phyloP scores from a whole-genome alignment of 2,113 vertebrate genomes.

The Motacilla alba region DNA sequence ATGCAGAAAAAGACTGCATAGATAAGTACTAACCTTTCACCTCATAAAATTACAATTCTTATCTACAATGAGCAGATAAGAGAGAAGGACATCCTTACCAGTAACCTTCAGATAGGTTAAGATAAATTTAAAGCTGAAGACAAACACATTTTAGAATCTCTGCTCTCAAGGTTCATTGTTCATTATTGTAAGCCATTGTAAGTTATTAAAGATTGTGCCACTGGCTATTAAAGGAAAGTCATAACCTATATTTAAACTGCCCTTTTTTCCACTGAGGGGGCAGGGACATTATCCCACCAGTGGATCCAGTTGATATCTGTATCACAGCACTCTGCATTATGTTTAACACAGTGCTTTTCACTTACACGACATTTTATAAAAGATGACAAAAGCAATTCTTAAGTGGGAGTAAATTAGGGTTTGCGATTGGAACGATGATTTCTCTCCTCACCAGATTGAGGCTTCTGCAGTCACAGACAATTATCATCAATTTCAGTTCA shows the following conservation, averaged over 20 bases:
- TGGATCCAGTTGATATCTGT: neutral
- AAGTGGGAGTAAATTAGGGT: neutral
- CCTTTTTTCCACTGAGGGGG: neutral
- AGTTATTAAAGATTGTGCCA: neutral
- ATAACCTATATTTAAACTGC: neutral
- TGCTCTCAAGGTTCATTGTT: neutral
- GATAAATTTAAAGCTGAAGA: neutral
- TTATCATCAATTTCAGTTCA: neutral
- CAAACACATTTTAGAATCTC: neutral
- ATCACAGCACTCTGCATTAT: neutral
- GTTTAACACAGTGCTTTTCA: neutral
- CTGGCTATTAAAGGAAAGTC: neutral
- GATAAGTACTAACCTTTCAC: neutral
- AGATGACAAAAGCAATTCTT: neutral
- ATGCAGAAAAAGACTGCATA: neutral
- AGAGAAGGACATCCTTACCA: neutral
- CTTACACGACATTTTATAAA: neutral
- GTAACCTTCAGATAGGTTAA: neutral
- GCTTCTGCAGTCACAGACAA: neutral
- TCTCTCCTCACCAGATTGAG: neutral
- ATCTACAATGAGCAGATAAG: neutral
- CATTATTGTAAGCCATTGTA: neutral
- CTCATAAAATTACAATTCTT: conserved; percentile 3
- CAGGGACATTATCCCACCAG: neutral
- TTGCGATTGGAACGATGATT: neutral